These are phyloP conservation scores for Pachycephala philippinensis DNA, from an alignment of 2,113 vertebrate genomes.

Conservation along the genomic window DNA sequence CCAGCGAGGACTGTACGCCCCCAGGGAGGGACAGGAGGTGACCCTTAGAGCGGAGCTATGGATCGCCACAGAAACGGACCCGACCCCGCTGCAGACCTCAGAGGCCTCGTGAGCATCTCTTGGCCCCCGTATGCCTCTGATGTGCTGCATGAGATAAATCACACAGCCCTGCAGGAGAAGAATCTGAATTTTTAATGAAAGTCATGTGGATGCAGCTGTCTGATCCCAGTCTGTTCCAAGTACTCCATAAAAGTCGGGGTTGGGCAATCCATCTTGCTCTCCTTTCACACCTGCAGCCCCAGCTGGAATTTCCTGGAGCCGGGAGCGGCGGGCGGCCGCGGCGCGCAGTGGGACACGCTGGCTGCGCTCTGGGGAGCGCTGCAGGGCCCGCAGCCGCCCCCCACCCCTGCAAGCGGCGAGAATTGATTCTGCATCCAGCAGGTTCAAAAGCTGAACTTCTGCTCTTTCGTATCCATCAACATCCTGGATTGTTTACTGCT, in stretches of 20 bases:
- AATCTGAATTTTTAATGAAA: slow-evolving; percentile 88
- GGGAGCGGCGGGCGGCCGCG: not conserved
- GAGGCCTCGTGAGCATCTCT: not conserved
- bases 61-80: not conserved
- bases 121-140: slow-evolving; percentile 47
- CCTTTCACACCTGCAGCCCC: slow-evolving; percentile 61
- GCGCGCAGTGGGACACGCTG: not conserved
- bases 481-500: not conserved
- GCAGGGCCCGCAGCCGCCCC: not conserved
- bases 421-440: not conserved
- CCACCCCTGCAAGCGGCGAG: not conserved
- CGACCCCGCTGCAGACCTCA: not conserved
- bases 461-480: not conserved
- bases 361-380: not conserved
- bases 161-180: slow-evolving; percentile 74
- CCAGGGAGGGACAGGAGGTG: not conserved
- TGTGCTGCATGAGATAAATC: slow-evolving; percentile 81
- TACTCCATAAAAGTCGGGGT: slow-evolving; percentile 60
- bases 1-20: fast-evolving
- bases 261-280: slow-evolving; percentile 59
- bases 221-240: slow-evolving; percentile 35
- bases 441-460: not conserved
- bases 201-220: slow-evolving; percentile 78
- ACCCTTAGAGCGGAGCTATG: not conserved
- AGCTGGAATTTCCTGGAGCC: slow-evolving; percentile 39